Base-by-base conservation (phyloP, 2,113 vertebrate species). In the Clarias batrachus region DNA sequence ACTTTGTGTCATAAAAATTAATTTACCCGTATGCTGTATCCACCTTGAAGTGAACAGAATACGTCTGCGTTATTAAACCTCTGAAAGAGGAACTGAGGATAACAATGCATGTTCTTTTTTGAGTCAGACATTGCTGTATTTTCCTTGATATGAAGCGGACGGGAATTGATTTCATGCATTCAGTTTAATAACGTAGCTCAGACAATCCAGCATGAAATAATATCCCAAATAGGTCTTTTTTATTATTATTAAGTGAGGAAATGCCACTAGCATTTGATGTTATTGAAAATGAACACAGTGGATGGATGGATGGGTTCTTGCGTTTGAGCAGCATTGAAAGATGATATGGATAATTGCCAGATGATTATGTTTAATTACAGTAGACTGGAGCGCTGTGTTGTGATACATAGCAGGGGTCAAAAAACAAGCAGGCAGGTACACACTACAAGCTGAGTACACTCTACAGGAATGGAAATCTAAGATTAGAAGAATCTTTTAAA, bases 81-180 rank as follows among this genome's bases (percentile, higher is more conserved):
- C 63, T 33, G 17, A 25, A 54, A 30, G 59, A 59, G 7, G 52
- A 65, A 63, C 59, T 30, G 23, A 52, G 7, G 41, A 86, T 74
- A 82, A 73, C 68, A 25, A 63, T 14, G 30, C 78, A 27, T 33
- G 63, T 48, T 48, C 41, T 17, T 33, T 2, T 86, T 85, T 63
- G 57, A 63, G 57, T 17, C 85, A 62, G 78, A 86, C 56, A 25
- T 52, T 27, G 25, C 21, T 48, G 37, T n/a, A 71, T 86, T 81
- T 73, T 60, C 16, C 85, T 73, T 82, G 57, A 86, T 63, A 56
- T n/a, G 68, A 76, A 82, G 81, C 48, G 41, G 82, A 86, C 19
- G 17, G 57, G 59, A n/a, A 63, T 82, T 86, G 68, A 81, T 74
- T 86, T 73, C 79, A 86, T 74, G 66, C 23, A 33, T 73, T 62